These are phyloP conservation scores for Sicus ferrugineus DNA, from an alignment of 2,888 invertebrate species.

Conservation along the genomic window DNA sequence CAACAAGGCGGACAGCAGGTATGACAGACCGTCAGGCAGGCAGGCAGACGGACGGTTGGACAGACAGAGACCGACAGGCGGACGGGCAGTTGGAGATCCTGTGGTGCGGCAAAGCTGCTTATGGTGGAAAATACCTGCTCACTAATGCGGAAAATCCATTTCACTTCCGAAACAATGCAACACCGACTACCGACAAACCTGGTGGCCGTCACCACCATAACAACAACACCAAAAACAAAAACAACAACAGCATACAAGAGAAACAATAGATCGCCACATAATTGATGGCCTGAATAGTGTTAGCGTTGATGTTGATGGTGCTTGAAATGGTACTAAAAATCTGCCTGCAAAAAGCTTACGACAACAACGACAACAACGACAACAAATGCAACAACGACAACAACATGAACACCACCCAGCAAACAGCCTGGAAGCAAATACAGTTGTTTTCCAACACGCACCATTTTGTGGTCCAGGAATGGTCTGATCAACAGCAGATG, in stretches of 20 bases:
- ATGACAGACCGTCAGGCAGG: too few relatives aligned
- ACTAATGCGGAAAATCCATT: conserved; percentile 34
- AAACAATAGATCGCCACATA: conserved; percentile 16
- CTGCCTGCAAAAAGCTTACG: too few relatives aligned
- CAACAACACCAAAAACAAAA: background rate
- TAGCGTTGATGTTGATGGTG: background rate
- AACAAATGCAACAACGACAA: background rate
- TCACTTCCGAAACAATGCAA: conserved; percentile 23
- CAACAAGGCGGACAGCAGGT: conserved; percentile 31
- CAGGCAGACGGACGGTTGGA: background rate
- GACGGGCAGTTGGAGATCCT: background rate
- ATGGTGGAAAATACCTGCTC: conserved; percentile 14
- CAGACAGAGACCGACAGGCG: conserved; percentile 11
- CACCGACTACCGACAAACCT: background rate
- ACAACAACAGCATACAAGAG: background rate
- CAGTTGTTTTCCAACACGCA: too few relatives aligned
- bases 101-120: background rate
- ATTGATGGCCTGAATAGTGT: conserved; percentile 7
- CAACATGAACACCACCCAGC: too few relatives aligned
- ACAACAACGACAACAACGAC: background rate
- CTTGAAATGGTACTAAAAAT: background rate
- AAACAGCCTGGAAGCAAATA: too few relatives aligned
- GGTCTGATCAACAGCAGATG: background rate
- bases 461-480: too few relatives aligned
- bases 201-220: background rate